Conservation (phyloP, 2,888 invertebrate species). For the Lepidochrysops patricia region DNA sequence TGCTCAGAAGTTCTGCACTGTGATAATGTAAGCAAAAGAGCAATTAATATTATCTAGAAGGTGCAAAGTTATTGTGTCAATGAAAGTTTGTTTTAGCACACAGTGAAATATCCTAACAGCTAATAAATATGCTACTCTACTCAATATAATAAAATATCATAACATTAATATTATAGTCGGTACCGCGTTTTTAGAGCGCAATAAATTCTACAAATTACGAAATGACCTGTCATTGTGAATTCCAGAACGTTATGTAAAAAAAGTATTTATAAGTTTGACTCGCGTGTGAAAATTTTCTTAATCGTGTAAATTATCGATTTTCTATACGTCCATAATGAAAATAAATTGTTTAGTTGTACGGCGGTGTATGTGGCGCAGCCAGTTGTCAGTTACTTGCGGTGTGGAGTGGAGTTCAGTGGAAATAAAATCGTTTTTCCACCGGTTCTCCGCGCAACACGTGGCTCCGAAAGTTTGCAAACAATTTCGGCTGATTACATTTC, state of each 20-base stretch:
- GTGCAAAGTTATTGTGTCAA: neutral
- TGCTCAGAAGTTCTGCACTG: neutral
- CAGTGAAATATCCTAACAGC: neutral
- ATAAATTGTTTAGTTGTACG: conserved; percentile 60
- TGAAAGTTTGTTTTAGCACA: neutral
- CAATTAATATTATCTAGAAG: neutral
- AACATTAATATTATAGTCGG: neutral
- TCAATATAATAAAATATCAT: too few relatives aligned
- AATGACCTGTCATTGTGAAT: neutral
- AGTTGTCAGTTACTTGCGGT: conserved; percentile 62
- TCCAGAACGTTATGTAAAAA: neutral
- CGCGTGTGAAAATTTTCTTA: conserved; percentile 1
- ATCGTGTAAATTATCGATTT: conserved; percentile 27
- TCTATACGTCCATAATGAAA: conserved; percentile 58
- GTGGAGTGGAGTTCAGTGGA: conserved; percentile 45
- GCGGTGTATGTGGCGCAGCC: conserved; percentile 57
- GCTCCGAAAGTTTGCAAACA: conserved; percentile 43
- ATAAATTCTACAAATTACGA: neutral
- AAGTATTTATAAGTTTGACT: neutral
- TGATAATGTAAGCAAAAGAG: neutral
- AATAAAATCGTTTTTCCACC: conserved; percentile 43
- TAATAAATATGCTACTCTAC: neutral
- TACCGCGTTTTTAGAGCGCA: neutral
- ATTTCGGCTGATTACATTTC: conserved; percentile 36
- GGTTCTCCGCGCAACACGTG: conserved; percentile 51